Percentiles rank a stretch among this genome's conserved stretches.
Conservation (phyloP, 2,797 vertebrate genomes). For the Phataginus tetradactyla region DNA sequence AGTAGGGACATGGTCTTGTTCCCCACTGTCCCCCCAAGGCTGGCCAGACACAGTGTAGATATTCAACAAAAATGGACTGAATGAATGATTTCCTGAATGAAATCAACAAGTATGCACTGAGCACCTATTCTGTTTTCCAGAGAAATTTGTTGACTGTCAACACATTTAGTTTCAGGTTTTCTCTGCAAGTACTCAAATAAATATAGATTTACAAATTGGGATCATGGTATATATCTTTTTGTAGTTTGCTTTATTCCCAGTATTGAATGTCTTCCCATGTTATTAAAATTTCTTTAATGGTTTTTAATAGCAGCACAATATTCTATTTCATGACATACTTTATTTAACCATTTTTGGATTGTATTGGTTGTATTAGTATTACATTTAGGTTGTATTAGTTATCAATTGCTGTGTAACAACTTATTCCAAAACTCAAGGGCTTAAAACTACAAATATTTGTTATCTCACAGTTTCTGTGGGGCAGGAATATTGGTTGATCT, state of each 20-base stretch:
- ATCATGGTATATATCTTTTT: neutral
- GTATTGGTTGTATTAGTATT: too few relatives aligned
- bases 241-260: neutral
- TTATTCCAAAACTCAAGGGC: neutral
- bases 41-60: neutral
- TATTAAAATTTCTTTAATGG: neutral
- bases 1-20: neutral
- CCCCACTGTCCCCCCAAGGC: neutral
- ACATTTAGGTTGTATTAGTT: neutral
- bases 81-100: neutral
- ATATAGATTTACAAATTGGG: neutral
- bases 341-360: neutral
- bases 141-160: neutral
- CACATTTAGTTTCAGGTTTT: neutral
- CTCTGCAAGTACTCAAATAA: neutral
- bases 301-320: neutral
- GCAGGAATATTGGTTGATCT: neutral
- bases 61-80: neutral
- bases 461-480: neutral
- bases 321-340: neutral
- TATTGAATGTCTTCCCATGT: neutral
- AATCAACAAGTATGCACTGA: neutral
- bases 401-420: neutral
- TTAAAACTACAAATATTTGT: neutral
- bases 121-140: neutral